phyloP scores from a whole-genome alignment of 2,113 vertebrate species.

The Pteronura brasiliensis region DNA sequence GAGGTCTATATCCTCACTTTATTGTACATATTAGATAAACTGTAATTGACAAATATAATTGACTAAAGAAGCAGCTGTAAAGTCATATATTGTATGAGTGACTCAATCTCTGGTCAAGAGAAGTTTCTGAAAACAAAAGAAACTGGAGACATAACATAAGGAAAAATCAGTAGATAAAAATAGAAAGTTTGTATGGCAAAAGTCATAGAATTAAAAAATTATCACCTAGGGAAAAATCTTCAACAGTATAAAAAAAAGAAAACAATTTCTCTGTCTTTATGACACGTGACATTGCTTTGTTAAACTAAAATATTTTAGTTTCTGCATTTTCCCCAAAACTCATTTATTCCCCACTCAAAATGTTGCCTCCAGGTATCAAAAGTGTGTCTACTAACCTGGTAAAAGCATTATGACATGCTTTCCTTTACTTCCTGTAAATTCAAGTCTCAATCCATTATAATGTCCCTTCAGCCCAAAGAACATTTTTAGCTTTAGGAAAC shows the following conservation, averaged over 20 bases:
- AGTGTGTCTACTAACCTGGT: neutral
- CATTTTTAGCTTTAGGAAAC: neutral
- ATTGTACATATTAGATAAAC: neutral
- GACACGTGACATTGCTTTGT: neutral
- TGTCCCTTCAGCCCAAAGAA: neutral
- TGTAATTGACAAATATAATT: neutral
- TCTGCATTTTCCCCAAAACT: neutral
- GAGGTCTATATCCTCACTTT: neutral
- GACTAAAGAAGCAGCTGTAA: neutral
- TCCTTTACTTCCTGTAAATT: neutral
- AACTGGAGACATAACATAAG: neutral
- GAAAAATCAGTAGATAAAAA: neutral
- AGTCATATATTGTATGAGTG: neutral
- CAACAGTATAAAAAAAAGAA: neutral
- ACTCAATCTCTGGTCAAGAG: neutral
- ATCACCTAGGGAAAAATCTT: neutral
- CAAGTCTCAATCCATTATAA: neutral
- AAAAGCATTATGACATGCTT: neutral
- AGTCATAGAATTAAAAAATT: neutral
- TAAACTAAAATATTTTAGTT: neutral
- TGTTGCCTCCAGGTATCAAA: neutral
- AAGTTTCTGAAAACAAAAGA: neutral
- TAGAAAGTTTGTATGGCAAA: neutral
- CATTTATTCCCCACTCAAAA: neutral
- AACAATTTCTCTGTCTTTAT: neutral